Conservation (phyloP, 2,888 invertebrate species). For the Drosophila macrospina region DNA sequence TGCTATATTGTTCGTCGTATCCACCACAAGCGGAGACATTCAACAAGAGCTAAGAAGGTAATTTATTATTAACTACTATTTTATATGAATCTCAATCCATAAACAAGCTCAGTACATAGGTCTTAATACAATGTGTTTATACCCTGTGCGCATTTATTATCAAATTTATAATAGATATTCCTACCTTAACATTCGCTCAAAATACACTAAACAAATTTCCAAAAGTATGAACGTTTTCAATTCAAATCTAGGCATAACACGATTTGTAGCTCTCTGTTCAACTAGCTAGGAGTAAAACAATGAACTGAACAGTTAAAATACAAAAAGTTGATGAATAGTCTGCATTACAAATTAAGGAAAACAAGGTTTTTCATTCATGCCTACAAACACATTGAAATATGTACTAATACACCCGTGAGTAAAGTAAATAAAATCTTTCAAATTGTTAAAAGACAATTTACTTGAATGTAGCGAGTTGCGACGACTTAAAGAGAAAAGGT, state of each 20-base stretch:
- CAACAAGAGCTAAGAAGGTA: constrained; percentile 30
- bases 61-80: constrained; percentile 16
- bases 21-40: constrained; percentile 24
- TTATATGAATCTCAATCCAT: background rate
- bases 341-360: background rate
- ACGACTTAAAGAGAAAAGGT: background rate
- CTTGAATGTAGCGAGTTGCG: background rate
- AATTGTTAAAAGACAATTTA: constrained; percentile 1
- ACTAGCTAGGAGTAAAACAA: background rate
- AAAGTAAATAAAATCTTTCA: background rate
- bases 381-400: background rate
- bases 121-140: too few relatives aligned
- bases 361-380: constrained; percentile 2
- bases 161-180: too few relatives aligned
- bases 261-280: background rate
- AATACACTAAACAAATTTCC: too few relatives aligned
- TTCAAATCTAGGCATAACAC: background rate
- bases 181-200: too few relatives aligned
- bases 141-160: too few relatives aligned
- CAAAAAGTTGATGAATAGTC: background rate
- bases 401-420: background rate
- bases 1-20: constrained; percentile 37
- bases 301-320: constrained; percentile 1
- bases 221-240: background rate
- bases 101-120: background rate